Conservation (phyloP, 2,797 vertebrate genomes). For the Acipenser oxyrinchus region DNA sequence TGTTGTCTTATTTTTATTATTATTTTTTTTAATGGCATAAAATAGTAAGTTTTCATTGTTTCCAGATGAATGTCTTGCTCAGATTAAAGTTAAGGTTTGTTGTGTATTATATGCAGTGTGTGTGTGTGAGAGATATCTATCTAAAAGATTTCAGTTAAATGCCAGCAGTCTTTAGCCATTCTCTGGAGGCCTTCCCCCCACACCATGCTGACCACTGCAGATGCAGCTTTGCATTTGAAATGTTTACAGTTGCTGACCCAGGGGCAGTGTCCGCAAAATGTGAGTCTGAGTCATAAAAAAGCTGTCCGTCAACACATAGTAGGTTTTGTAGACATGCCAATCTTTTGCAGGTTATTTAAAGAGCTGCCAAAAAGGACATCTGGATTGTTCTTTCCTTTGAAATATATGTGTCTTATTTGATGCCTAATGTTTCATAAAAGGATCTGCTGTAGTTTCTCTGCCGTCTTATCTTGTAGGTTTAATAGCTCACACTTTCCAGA, state of each 20-base stretch:
- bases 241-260: slow-evolving; percentile 1
- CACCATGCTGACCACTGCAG: slow-evolving; percentile 21
- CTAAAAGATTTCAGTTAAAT: slow-evolving; percentile 13
- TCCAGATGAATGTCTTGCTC: neutral
- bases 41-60: neutral
- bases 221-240: slow-evolving; percentile 5
- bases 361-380: too few relatives aligned
- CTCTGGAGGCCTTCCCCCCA: slow-evolving; percentile 8
- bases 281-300: too few relatives aligned
- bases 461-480: too few relatives aligned
- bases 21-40: slow-evolving; percentile 1
- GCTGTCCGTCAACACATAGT: too few relatives aligned
- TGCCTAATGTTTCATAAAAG: too few relatives aligned
- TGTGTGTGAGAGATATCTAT: neutral
- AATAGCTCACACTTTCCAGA: too few relatives aligned
- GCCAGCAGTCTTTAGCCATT: neutral
- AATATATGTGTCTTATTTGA: too few relatives aligned
- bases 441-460: too few relatives aligned
- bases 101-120: slow-evolving; percentile 3
- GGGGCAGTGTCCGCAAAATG: slow-evolving; percentile 16
- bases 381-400: too few relatives aligned
- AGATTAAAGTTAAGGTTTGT: neutral
- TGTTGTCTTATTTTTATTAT: slow-evolving; percentile 3
- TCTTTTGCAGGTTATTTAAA: too few relatives aligned
- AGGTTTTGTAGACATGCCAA: too few relatives aligned